These are phyloP conservation scores for Frieseomelitta varia DNA, from an alignment of 1,140 invertebrate species.

Conservation along the genomic window DNA sequence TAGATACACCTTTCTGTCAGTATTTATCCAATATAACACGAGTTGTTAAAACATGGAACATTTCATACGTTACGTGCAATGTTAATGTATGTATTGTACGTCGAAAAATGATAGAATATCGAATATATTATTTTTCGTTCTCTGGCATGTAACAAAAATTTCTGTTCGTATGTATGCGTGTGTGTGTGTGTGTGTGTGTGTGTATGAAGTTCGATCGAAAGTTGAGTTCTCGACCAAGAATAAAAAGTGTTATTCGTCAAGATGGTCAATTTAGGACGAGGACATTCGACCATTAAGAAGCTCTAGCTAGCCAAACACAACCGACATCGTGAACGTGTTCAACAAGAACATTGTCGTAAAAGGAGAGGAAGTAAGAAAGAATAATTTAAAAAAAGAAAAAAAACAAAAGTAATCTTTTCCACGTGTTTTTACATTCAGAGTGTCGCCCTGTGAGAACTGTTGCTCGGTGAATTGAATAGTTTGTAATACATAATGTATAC, in stretches of 20 bases:
- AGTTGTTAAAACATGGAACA: not conserved
- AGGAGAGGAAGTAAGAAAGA: not conserved
- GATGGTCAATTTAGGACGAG: not conserved
- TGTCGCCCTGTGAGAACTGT: slow-evolving; percentile 68
- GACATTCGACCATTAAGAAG: not conserved
- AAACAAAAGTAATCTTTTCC: slow-evolving; percentile 29
- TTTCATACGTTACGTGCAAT: not conserved
- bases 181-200: too few species aligned
- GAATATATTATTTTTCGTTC: not conserved
- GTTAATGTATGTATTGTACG: not conserved
- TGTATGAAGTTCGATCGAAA: not conserved
- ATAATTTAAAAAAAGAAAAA: not conserved
- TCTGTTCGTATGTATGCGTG: not conserved
- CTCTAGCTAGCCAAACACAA: not conserved
- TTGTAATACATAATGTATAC: slow-evolving; percentile 71
- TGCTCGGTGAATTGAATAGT: slow-evolving; percentile 77
- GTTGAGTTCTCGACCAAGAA: not conserved
- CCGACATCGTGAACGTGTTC: not conserved
- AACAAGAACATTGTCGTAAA: not conserved
- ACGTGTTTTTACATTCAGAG: slow-evolving; percentile 61
- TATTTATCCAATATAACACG: not conserved
- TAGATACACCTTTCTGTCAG: too few species aligned
- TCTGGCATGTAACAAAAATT: not conserved
- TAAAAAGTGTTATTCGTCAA: not conserved
- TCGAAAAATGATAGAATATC: not conserved